Percentiles rank a stretch among this genome's conserved stretches.
phyloP scores from a whole-genome alignment of 2,113 vertebrate genomes.

The Egretta garzetta region DNA sequence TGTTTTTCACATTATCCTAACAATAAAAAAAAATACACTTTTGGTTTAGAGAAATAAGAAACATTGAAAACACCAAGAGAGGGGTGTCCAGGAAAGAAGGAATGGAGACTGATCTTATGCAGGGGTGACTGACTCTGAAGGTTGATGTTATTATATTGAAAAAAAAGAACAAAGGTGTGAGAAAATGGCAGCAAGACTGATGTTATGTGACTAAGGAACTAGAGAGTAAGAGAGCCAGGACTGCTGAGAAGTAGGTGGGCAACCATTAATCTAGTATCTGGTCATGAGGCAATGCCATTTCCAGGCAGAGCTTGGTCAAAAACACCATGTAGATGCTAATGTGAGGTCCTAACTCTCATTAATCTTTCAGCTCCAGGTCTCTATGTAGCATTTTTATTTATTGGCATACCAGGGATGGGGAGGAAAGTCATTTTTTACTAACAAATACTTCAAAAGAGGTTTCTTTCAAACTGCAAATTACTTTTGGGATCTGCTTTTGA shows the following conservation, averaged over 20 bases:
- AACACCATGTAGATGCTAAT: not conserved
- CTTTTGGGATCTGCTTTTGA: not conserved
- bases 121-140: not conserved
- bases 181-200: not conserved
- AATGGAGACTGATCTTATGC: not conserved
- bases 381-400: not conserved
- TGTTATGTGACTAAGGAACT: not conserved
- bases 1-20: not conserved
- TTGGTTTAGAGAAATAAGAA: not conserved
- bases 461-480: not conserved
- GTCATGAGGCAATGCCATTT: not conserved
- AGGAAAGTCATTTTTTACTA: not conserved
- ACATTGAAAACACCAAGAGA: not conserved
- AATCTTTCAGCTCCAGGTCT: not conserved
- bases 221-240: not conserved
- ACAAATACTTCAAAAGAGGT: not conserved
- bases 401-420: not conserved
- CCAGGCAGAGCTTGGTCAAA: not conserved
- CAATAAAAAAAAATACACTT: not conserved
- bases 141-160: not conserved
- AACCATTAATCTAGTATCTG: not conserved
- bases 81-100: not conserved
- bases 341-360: not conserved
- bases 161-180: not conserved
- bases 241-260: not conserved